Base-by-base conservation (phyloP, 2,888 invertebrate species). In the Aleiodes alternator region DNA sequence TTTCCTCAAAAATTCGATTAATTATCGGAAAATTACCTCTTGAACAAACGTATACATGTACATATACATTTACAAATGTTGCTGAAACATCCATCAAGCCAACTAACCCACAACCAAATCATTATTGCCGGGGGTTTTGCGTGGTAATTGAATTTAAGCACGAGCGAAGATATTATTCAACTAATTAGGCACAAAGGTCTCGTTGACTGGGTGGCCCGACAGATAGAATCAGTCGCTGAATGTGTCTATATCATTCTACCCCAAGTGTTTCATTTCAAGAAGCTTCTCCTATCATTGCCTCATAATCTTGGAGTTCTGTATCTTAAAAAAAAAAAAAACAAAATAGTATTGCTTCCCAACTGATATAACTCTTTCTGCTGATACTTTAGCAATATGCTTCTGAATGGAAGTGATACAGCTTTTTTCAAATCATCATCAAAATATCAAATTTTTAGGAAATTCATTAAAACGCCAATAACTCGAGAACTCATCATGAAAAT, bases 91-190 rank as follows among this genome's bases (percentile, higher is more conserved):
- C 84, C 85, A 88, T 88, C 88, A 88, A 85, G 86, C 83, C 84
- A 85, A 83, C 82, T 82, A 81, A 82, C 81, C 83, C 87, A 86
- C 87, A 88, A 85, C 84, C 87, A 81, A 83, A 84, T 87, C 87
- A 87, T 87, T 88, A 88, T 87, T 85, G 84, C 73, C 61, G 68
- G 74, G 78, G 79, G 82, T 84, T 86, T 83, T 50, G 2, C 1
- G 82, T 80, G 83, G 83, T 87, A 86, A 88, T 88, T 88, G 87
- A 88, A 88, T 88, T 85, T 84, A 88, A 88, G 86, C 84, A 86
- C 88, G 84, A 85, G 87, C 84, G 84, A 86, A 88, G 88, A 88
- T 88, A 88, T 88, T 87, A 88, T 88, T 88, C 85, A 87, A 87
- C 87, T 88, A 88, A 88, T 88, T 88, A 87, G 84, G 82, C 84